A percentile compares a stretch with the other conserved stretches of the same genome.
These are phyloP conservation scores for Parochlus steinenii DNA, from an alignment of 2,888 invertebrate species.

Conservation along the genomic window DNA sequence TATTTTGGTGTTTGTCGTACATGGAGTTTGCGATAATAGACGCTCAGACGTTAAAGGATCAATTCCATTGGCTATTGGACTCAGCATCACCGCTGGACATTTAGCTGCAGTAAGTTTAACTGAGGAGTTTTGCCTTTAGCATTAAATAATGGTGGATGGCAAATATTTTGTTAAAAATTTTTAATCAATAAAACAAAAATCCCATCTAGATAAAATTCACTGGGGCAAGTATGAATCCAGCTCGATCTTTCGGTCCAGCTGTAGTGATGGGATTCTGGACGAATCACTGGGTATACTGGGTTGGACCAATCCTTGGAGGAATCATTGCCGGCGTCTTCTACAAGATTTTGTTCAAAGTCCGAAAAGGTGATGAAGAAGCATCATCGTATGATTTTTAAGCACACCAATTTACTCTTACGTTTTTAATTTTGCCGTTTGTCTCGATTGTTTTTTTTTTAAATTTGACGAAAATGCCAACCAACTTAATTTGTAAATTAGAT, in stretches of 20 bases:
- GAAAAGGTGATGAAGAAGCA: slow-evolving; percentile 52
- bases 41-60: slow-evolving; percentile 68
- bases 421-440: no score
- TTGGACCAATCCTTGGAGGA: slow-evolving; percentile 67
- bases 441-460: no score
- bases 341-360: slow-evolving; percentile 48
- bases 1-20: slow-evolving; percentile 70
- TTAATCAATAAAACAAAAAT: not conserved
- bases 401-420: no score
- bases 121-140: not conserved
- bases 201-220: slow-evolving; percentile 52
- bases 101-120: slow-evolving; percentile 56
- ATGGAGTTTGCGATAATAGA: slow-evolving; percentile 66
- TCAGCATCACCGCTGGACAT: slow-evolving; percentile 73
- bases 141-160: not conserved
- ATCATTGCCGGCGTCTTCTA: slow-evolving; percentile 57
- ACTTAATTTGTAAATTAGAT: no score
- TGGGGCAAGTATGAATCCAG: slow-evolving; percentile 87
- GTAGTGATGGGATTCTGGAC: slow-evolving; percentile 58
- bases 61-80: slow-evolving; percentile 72
- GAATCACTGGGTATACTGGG: slow-evolving; percentile 83
- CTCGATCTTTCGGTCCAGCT: slow-evolving; percentile 76
- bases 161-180: not conserved
- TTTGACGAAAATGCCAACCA: no score
- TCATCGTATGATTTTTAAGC: slow-evolving; percentile 60